A percentile compares a stretch with the other conserved stretches of the same genome.
Evolutionary conservation across 1,140 invertebrate species (phyloP).

Genomic region (Microplitis mediator): DNA sequence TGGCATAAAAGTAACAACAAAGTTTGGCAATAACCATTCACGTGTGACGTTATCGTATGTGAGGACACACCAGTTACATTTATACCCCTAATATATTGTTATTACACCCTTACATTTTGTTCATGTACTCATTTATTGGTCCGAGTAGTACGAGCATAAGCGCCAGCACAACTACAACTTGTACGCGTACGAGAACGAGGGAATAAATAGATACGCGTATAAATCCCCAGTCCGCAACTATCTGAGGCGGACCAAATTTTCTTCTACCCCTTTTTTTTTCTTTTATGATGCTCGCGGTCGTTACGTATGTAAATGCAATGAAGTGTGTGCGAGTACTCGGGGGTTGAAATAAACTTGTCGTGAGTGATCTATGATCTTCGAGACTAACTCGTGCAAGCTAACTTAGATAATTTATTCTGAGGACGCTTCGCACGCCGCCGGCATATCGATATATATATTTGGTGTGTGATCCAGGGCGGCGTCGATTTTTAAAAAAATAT

Average conservation of each 20-base stretch:
- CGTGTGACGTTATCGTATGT: conserved; percentile 3
- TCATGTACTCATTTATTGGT: no score
- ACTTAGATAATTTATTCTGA: conserved; percentile 2
- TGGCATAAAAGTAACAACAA: neutral
- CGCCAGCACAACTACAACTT: no score
- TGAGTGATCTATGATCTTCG: neutral
- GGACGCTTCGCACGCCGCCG: neutral
- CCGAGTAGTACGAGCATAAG: no score
- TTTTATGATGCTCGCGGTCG: no score
- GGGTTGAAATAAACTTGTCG: neutral
- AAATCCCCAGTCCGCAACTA: no score
- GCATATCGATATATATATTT: neutral
- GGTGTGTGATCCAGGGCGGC: neutral
- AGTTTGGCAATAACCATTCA: conserved; percentile 5
- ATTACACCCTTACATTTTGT: neutral
- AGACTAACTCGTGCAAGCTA: neutral
- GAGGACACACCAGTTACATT: neutral
- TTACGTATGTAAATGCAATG: neutral
- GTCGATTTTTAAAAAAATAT: neutral
- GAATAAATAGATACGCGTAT: no score
- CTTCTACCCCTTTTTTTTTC: no score
- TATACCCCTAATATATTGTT: neutral
- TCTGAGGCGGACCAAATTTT: no score
- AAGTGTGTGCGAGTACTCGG: neutral
- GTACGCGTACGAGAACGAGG: no score